Evolutionary conservation across 2,113 vertebrate species (phyloP), one percentile per base, ranked within the genome.

Genomic region (Campylomormyrus numenius): DNA sequence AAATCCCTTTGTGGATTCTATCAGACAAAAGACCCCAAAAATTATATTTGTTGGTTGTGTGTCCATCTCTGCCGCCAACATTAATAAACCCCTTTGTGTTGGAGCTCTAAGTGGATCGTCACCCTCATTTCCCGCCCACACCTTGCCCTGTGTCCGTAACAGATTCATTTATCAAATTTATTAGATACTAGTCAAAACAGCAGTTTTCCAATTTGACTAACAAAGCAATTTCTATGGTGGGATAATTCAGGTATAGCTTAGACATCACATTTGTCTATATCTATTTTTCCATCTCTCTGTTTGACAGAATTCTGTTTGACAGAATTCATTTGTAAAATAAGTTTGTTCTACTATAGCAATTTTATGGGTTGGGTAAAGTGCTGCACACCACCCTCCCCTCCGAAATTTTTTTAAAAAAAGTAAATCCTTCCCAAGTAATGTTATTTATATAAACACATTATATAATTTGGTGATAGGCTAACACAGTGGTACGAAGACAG

Each of bases 131-230:
- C 53, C 53, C 1, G 0, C 53, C 53, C 53, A 56, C 53, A 56
- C 53, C 53, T 56, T 56, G 53, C 53, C 53, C 19, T 56, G 19
- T 21, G 17, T 56, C 53, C 19, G 19, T 21, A 56, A 56, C 53
- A 21, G 4, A 56, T 96, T 95, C 94, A 92, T 93, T 92, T 88
- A 87, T 48, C 52, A 87, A 17, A 88, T 91, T 90, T 94, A 92
- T 93, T 88, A 50, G 89, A 92, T 91, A 90, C 92, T 91, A 92
- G 93, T 92, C 93, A 94, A 95, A 92, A 88, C 48, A 90, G 91
- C 90, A 95, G 91, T 88, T 62, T 58, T 92, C 94, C 62, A 87
- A 95, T 95, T 92, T 93, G 94, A 95, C 94, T 93, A 94, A 94
- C 94, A 91, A 88, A 87, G 89, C 92, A 85, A 92, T 94, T 95